Conservation (phyloP, 2,113 vertebrate species). For the Cricetomys ansorgei region DNA sequence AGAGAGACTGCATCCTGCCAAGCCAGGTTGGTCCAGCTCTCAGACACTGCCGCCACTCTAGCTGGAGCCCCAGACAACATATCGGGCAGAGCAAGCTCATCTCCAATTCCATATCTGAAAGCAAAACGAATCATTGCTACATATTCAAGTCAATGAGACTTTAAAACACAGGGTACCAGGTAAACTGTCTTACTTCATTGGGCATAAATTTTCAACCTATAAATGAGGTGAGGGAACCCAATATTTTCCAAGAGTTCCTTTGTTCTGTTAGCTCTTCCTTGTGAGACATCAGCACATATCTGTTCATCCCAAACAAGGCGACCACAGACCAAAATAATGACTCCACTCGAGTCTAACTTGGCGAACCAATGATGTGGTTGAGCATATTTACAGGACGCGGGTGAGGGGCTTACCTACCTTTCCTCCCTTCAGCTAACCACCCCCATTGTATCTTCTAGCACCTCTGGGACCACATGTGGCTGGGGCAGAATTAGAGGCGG, state of each 20-base stretch:
- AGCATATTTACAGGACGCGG: not conserved
- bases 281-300: not conserved
- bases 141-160: not conserved
- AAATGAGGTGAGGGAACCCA: not conserved
- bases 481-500: not conserved
- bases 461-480: not conserved
- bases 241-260: not conserved
- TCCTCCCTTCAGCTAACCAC: not conserved
- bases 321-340: not conserved
- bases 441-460: not conserved
- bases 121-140: not conserved
- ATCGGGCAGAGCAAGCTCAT: not conserved
- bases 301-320: not conserved
- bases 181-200: not conserved
- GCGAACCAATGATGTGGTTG: not conserved
- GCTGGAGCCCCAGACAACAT: not conserved
- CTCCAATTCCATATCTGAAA: not conserved
- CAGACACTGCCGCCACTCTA: not conserved
- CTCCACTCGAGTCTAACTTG: too few relatives aligned
- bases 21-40: not conserved
- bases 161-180: not conserved
- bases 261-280: not conserved
- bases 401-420: not conserved
- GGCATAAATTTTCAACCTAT: not conserved
- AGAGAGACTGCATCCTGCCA: not conserved